A percentile compares a stretch with the other conserved stretches of the same genome.
phyloP scores from a whole-genome alignment of 2,888 invertebrate species.

The Coecobrya sp. region DNA sequence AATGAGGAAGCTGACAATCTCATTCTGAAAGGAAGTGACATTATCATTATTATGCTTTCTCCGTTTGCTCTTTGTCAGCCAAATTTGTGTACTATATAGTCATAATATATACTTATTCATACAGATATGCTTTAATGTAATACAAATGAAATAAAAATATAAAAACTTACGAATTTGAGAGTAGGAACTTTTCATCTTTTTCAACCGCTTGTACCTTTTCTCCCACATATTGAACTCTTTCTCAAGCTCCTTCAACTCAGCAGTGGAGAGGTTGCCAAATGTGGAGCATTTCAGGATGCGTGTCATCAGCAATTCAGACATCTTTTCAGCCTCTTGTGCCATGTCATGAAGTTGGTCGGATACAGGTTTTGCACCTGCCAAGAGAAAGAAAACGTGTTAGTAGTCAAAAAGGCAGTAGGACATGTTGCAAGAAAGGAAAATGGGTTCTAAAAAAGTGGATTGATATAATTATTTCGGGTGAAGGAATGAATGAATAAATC shows the following conservation, averaged over 20 bases:
- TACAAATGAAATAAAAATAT: neutral
- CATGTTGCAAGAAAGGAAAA: neutral
- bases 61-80: neutral
- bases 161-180: constrained; percentile 92
- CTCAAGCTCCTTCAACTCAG: constrained; percentile 90
- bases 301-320: constrained; percentile 88
- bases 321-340: constrained; percentile 94
- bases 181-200: constrained; percentile 95
- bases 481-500: constrained; percentile 31
- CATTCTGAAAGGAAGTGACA: neutral
- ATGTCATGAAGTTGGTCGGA: constrained; percentile 93
- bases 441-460: constrained; percentile 12
- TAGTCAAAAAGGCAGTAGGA: neutral
- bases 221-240: constrained; percentile 97
- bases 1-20: neutral
- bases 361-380: constrained; percentile 91
- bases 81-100: neutral
- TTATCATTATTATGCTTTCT: constrained; percentile 1
- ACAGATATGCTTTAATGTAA: neutral
- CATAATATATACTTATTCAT: neutral
- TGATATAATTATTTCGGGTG: constrained; percentile 7
- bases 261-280: constrained; percentile 84
- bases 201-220: constrained; percentile 93
- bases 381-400: constrained; percentile 87
- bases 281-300: constrained; percentile 85